phyloP scores from a whole-genome alignment of 2,797 vertebrate species.

The Paedocypris micromegethes region DNA sequence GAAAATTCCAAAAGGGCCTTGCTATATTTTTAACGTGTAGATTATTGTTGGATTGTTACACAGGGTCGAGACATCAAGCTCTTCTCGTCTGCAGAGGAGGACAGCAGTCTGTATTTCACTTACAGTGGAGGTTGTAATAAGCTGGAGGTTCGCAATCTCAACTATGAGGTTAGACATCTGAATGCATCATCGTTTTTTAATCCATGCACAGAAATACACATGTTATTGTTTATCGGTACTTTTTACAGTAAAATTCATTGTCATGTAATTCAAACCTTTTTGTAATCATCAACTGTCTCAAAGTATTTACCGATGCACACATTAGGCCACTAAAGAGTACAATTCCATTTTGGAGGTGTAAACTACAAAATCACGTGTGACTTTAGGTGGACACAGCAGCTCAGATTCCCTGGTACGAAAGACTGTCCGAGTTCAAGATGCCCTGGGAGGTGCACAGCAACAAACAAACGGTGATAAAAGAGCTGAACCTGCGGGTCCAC shows the following conservation, averaged over 20 bases:
- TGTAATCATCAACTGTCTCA: too few relatives aligned
- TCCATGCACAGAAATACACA: too few relatives aligned
- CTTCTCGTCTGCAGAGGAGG: conserved; percentile 80
- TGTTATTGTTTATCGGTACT: too few relatives aligned
- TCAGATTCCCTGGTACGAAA: conserved; percentile 92
- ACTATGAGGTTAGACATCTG: conserved; percentile 77
- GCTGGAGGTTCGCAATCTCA: conserved; percentile 84
- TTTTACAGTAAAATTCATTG: too few relatives aligned
- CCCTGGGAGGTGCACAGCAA: conserved; percentile 75
- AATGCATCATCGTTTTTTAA: background rate
- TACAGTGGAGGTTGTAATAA: conserved; percentile 82
- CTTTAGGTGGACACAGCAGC: conserved; percentile 81
- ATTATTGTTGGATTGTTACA: background rate
- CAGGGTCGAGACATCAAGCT: conserved; percentile 66
- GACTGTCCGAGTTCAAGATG: conserved; percentile 80
- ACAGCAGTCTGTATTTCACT: conserved; percentile 93
- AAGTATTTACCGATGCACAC: background rate
- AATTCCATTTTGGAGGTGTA: conserved; percentile 70
- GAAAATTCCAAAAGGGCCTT: too few relatives aligned
- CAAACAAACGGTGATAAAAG: conserved; percentile 73
- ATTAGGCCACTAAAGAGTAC: background rate
- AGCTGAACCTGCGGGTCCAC: conserved; percentile 80
- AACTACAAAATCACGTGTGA: too few relatives aligned
- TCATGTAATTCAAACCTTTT: too few relatives aligned
- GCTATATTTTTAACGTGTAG: too few relatives aligned